phyloP scores from a whole-genome alignment of 2,113 vertebrate genomes.

The Pomatorhinus ruficollis region DNA sequence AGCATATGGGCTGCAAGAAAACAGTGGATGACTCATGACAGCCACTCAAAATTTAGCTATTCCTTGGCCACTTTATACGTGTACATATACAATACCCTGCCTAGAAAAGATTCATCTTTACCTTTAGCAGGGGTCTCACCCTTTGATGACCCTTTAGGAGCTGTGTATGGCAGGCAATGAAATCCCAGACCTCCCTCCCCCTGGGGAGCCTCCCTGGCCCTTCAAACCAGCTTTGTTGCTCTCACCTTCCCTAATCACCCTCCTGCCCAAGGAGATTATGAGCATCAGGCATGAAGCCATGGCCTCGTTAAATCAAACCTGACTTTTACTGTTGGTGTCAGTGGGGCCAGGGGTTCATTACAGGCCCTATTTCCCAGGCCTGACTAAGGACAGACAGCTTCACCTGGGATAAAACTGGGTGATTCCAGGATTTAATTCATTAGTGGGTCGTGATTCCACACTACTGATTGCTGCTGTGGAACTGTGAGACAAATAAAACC shows the following conservation, averaged over 20 bases:
- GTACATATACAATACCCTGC: neutral
- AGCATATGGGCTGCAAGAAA: neutral
- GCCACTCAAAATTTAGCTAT: neutral
- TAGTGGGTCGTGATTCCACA: neutral
- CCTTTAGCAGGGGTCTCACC: neutral
- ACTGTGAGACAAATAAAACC: neutral
- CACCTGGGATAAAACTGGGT: neutral
- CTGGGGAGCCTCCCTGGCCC: neutral
- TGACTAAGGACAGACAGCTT: neutral
- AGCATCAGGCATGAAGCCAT: neutral
- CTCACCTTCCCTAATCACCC: neutral
- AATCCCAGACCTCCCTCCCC: neutral
- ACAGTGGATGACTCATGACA: neutral
- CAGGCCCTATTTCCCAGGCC: neutral
- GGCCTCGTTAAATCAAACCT: neutral
- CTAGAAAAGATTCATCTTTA: neutral
- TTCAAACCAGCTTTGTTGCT: neutral
- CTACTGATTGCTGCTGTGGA: neutral
- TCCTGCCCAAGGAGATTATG: neutral
- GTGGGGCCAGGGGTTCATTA: neutral
- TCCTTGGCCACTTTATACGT: neutral
- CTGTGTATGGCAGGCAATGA: neutral
- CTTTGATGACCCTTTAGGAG: neutral
- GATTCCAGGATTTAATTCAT: neutral
- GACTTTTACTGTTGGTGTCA: neutral